Evolutionary conservation across 2,797 vertebrate genomes (phyloP).

Genomic region (Syngnathus acus): DNA sequence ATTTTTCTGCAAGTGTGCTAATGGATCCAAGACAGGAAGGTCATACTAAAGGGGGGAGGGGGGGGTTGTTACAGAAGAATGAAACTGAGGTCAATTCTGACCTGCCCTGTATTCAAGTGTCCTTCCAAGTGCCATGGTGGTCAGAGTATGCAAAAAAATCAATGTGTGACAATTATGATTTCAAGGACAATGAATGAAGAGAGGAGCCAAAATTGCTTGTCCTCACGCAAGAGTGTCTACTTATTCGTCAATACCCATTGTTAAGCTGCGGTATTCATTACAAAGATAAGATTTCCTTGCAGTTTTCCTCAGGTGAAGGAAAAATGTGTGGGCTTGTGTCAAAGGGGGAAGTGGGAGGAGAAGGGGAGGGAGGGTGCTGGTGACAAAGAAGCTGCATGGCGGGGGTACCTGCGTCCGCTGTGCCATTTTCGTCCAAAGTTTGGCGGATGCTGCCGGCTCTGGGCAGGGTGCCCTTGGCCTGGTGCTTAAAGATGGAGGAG

Average conservation of each 20-base stretch:
- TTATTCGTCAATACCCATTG: slow-evolving; percentile 61
- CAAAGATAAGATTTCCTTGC: slow-evolving; percentile 63
- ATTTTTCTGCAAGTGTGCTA: slow-evolving; percentile 13
- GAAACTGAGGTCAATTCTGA: slow-evolving; percentile 37
- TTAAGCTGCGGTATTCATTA: slow-evolving; percentile 63
- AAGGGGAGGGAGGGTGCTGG: slow-evolving; percentile 17
- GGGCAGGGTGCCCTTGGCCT: slow-evolving; percentile 83
- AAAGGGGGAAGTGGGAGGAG: slow-evolving; percentile 15
- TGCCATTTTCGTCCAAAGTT: slow-evolving; percentile 75
- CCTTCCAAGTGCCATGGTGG: slow-evolving; percentile 38
- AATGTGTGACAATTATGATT: slow-evolving; percentile 66
- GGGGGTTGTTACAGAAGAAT: slow-evolving; percentile 18
- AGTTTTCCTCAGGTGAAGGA: slow-evolving; percentile 58
- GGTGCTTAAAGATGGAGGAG: slow-evolving; percentile 95
- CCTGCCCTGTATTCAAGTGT: slow-evolving; percentile 27
- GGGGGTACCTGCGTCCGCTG: slow-evolving; percentile 79
- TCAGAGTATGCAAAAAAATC: slow-evolving; percentile 50
- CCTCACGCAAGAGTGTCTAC: slow-evolving; percentile 46
- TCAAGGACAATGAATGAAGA: slow-evolving; percentile 63
- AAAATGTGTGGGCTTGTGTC: slow-evolving; percentile 14
- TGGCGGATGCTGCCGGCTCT: slow-evolving; percentile 81
- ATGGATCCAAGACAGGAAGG: slow-evolving; percentile 9
- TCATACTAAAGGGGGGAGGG: slow-evolving; percentile 4
- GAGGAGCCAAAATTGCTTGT: slow-evolving; percentile 56
- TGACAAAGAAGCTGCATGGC: slow-evolving; percentile 25